Evolutionary conservation across 2,888 invertebrate genomes (phyloP).

Genomic region (Ariolimax columbianus): DNA sequence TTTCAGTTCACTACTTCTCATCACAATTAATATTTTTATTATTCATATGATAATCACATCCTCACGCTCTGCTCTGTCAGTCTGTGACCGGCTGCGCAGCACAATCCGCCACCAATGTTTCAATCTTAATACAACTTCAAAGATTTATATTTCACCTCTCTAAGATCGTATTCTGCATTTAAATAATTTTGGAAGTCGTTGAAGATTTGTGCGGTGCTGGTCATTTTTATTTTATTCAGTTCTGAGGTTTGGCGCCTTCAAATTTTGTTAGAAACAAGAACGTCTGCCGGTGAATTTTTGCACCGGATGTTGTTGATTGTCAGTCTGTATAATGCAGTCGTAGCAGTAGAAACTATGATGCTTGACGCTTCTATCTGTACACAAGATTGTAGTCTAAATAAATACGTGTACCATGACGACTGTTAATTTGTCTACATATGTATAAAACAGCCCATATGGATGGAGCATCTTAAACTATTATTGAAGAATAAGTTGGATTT

Average conservation of each 20-base stretch:
- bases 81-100: too few relatives aligned
- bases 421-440: too few relatives aligned
- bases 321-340: background rate
- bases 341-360: background rate
- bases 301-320: background rate
- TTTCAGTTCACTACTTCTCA: too few relatives aligned
- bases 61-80: too few relatives aligned
- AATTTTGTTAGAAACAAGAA: background rate
- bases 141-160: constrained; percentile 90
- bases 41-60: too few relatives aligned
- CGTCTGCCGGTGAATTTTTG: background rate
- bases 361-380: background rate
- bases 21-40: too few relatives aligned
- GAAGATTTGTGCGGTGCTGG: constrained; percentile 43
- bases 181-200: constrained; percentile 86
- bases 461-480: too few relatives aligned
- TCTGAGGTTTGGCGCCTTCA: background rate
- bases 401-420: too few relatives aligned
- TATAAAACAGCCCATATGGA: too few relatives aligned
- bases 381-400: background rate
- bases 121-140: too few relatives aligned
- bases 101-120: too few relatives aligned
- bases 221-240: background rate
- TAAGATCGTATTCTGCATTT: constrained; percentile 87
- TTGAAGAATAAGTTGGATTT: too few relatives aligned